These are phyloP conservation scores for Scophthalmus maximus DNA, from an alignment of 2,113 vertebrate species.

Conservation along the genomic window DNA sequence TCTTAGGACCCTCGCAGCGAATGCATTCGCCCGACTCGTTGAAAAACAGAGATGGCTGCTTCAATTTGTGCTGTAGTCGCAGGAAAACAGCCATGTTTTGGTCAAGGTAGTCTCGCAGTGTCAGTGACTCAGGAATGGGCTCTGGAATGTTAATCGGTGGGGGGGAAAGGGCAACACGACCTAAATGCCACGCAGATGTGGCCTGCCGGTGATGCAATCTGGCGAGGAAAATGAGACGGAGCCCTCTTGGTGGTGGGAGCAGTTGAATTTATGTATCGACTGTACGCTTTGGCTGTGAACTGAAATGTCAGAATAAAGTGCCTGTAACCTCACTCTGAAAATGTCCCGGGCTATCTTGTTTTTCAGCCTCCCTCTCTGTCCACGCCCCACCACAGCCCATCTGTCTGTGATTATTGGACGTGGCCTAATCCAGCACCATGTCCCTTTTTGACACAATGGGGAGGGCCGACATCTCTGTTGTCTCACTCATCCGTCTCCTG, in stretches of 20 bases:
- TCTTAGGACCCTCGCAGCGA: not conserved
- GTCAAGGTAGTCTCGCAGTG: constrained; percentile 63
- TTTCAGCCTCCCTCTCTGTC: constrained; percentile 64
- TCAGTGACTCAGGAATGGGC: constrained; percentile 59
- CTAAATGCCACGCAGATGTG: constrained; percentile 76
- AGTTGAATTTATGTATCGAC: constrained; percentile 16
- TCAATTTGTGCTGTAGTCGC: constrained; percentile 36
- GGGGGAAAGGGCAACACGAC: constrained; percentile 47
- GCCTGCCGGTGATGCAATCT: constrained; percentile 53
- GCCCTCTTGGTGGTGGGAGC: constrained; percentile 21
- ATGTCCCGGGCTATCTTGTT: constrained; percentile 64
- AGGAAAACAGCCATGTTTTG: constrained; percentile 46
- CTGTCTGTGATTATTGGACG: constrained; percentile 76
- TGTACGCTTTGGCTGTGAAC: constrained; percentile 28
- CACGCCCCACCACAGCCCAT: constrained; percentile 72
- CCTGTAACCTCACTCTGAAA: constrained; percentile 59
- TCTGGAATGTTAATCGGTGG: constrained; percentile 74
- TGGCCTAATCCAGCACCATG: constrained; percentile 66
- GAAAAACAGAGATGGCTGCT: not conserved
- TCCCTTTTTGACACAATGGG: constrained; percentile 71
- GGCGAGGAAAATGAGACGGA: constrained; percentile 52
- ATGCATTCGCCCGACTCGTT: constrained; percentile 10
- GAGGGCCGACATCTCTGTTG: constrained; percentile 52
- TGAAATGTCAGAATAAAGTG: constrained; percentile 65
- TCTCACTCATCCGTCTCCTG: constrained; percentile 41